Conservation (phyloP, 1,140 invertebrate species). For the Akabosia matsudoensis region DNA sequence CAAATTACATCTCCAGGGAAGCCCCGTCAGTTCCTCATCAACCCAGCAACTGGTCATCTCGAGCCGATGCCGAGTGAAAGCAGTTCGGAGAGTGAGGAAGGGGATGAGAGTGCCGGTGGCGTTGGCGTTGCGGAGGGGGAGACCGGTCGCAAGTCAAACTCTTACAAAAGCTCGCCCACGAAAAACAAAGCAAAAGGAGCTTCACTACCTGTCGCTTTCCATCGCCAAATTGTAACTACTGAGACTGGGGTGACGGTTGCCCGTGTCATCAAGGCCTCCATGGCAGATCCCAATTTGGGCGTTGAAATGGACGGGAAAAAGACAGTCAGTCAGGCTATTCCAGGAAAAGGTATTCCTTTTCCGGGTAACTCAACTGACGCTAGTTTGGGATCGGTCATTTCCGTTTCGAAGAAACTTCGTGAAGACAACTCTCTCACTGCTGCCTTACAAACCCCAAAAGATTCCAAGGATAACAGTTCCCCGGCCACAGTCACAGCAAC, state of each 20-base stretch:
- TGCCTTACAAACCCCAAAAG: not conserved
- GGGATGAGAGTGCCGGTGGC: conserved; percentile 22
- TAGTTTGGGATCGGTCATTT: not conserved
- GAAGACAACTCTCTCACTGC: not conserved
- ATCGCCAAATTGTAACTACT: conserved; percentile 9
- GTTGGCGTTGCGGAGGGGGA: not conserved
- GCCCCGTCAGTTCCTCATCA: conserved; percentile 73
- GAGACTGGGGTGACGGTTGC: conserved; percentile 10
- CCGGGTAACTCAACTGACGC: not conserved
- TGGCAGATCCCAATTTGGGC: not conserved
- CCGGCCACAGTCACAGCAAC: conserved; percentile 7
- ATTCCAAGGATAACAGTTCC: not conserved
- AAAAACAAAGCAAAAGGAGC: not conserved
- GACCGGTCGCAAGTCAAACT: not conserved
- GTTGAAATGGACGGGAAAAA: not conserved
- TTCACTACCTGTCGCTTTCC: conserved; percentile 14
- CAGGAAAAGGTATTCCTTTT: not conserved
- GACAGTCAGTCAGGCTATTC: not conserved
- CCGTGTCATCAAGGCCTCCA: conserved; percentile 3
- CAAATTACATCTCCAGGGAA: conserved; percentile 51
- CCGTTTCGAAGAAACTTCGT: not conserved
- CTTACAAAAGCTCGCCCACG: not conserved
- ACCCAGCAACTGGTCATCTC: conserved; percentile 78
- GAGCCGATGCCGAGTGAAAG: conserved; percentile 73
- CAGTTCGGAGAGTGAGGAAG: conserved; percentile 52